phyloP scores from a whole-genome alignment of 1,140 invertebrate species.

The Planococcus citri region DNA sequence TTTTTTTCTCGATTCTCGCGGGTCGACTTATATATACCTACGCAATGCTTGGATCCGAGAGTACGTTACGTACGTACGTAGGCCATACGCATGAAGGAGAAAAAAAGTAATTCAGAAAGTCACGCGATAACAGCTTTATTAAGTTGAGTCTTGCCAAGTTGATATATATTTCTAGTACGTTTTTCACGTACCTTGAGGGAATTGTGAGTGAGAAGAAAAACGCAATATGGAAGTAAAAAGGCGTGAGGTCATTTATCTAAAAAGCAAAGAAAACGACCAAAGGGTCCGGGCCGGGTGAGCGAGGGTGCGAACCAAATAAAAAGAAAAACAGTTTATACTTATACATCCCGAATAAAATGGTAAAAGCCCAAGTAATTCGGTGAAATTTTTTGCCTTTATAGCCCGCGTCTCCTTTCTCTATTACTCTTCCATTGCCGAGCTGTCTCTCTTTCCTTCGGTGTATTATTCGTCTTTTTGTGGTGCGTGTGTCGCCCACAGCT shows the following conservation, averaged over 20 bases:
- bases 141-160: neutral
- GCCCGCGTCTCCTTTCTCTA: too few relatives aligned
- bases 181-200: neutral
- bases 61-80: too few relatives aligned
- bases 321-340: neutral
- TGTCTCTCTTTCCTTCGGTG: too few relatives aligned
- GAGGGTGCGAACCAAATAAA: neutral
- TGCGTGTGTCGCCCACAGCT: too few relatives aligned
- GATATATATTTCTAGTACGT: neutral
- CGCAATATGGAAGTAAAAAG: neutral
- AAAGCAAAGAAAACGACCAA: neutral
- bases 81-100: neutral
- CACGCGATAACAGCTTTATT: constrained; percentile 6
- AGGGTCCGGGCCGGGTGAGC: neutral
- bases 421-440: too few relatives aligned
- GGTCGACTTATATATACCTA: too few relatives aligned
- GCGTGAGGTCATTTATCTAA: constrained; percentile 1
- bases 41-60: too few relatives aligned
- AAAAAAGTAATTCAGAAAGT: neutral
- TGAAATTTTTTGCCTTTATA: neutral
- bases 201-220: neutral
- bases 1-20: too few relatives aligned
- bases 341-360: neutral
- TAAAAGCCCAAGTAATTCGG: neutral
- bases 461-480: too few relatives aligned